Percentiles rank a stretch among this genome's conserved stretches.
These are phyloP conservation scores for Lagria hirta DNA, from an alignment of 2,888 invertebrate genomes.

Conservation along the genomic window DNA sequence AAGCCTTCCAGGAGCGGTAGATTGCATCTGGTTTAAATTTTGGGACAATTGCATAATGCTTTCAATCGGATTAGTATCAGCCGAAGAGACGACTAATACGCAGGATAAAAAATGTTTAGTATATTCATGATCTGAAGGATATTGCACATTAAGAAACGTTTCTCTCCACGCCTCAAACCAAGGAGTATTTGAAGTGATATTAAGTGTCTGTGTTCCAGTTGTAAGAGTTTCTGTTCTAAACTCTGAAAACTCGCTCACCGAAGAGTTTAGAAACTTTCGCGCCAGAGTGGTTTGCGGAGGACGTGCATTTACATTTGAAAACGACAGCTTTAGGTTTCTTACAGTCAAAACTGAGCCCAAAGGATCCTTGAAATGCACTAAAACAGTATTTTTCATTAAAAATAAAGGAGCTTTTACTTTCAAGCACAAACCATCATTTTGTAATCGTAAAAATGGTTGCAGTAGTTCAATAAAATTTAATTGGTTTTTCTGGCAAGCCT, in stretches of 20 bases:
- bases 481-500: constrained; percentile 86
- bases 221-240: constrained; percentile 39
- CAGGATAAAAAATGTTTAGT: constrained; percentile 86
- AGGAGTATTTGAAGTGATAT: constrained; percentile 76
- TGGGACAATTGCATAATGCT: constrained; percentile 79
- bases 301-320: constrained; percentile 79
- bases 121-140: constrained; percentile 94
- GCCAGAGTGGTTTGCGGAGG: constrained; percentile 82
- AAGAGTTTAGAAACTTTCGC: constrained; percentile 73
- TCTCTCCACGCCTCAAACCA: constrained; percentile 98
- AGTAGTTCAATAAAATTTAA: constrained; percentile 85
- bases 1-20: constrained; percentile 72
- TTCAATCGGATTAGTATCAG: constrained; percentile 77
- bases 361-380: constrained; percentile 83
- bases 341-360: constrained; percentile 72
- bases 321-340: constrained; percentile 74
- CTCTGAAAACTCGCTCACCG: constrained; percentile 48
- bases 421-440: constrained; percentile 66
- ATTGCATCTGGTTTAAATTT: constrained; percentile 77
- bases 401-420: neutral
- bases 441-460: constrained; percentile 82
- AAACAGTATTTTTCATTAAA: constrained; percentile 4
- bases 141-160: constrained; percentile 83
- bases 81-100: constrained; percentile 72
- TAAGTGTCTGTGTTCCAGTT: constrained; percentile 59